Base-by-base conservation (phyloP, 2,888 invertebrate species). In the Scelioninae gen. 1 region DNA sequence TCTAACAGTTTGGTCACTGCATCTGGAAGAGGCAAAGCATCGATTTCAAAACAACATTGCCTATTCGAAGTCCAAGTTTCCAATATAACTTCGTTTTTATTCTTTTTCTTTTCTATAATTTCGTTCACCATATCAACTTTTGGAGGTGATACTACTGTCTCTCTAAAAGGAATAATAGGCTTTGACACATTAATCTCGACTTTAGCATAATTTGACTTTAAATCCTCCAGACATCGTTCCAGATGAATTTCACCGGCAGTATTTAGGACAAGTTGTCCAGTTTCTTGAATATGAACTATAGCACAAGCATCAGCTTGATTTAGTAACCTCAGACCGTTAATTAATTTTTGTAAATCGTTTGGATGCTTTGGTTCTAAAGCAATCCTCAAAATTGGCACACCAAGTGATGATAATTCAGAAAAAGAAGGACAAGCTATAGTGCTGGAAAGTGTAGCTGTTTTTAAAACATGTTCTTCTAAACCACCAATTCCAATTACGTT, bases 201-300 rank as follows among this genome's bases (percentile, higher is more conserved):
- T 91, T 96, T 96, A 0, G 97, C 97, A 93, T 97, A 98, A 85
- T 95, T 95, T 77, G 93, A 94, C 94, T 94, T 95, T 66, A 99
- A 94, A 93, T 99, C 99, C 90, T 97, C 97, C 5, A 99, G 93
- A 93, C 99, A 99, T 89, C 98, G 95, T 90, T 99, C 97, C 66
- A 99, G 94, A 93, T 99, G 99, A 1, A 99, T 97, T 93, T 99
- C 98, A 0, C 99, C 99, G 1, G 99, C 97, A 0, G 99, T 98
- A 1, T 97, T 95, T 34, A 99, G 93, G 0, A 99, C 97, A 90
- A 98, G 96, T 91, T 99, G 99, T 0, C 99, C 99, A 0, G 96
- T 97, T 89, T 98, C 97, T 92, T 98, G 97, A 13, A 99, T 94
- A 0, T 96, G 93, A 0, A 98, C 96, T 92, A 97, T 95, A 0